Evolutionary conservation across 1,140 invertebrate species (phyloP).

Genomic region (Lepeophtheirus salmonis): DNA sequence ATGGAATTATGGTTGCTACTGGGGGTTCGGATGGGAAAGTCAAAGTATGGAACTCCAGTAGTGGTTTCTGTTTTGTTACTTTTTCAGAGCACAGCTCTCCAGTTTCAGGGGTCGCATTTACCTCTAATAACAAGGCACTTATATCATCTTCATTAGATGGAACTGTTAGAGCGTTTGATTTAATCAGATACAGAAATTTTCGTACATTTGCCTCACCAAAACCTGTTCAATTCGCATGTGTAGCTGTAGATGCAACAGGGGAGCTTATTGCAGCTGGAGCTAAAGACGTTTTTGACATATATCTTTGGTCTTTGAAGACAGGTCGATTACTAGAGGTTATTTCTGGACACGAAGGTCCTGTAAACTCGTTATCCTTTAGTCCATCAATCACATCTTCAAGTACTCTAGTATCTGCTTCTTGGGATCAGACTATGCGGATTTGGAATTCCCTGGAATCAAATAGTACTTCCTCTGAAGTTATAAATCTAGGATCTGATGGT

Average conservation of each 20-base stretch:
- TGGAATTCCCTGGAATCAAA: constrained; percentile 69
- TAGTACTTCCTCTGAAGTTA: constrained; percentile 57
- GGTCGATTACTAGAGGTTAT: constrained; percentile 73
- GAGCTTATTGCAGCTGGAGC: constrained; percentile 83
- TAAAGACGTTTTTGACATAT: constrained; percentile 83
- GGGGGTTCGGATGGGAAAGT: constrained; percentile 88
- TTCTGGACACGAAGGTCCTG: constrained; percentile 75
- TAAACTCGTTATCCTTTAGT: constrained; percentile 60
- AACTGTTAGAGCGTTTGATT: constrained; percentile 81
- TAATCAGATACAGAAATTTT: constrained; percentile 85
- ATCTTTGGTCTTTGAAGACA: constrained; percentile 80
- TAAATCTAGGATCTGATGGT: constrained; percentile 60
- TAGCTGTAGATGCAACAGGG: constrained; percentile 65
- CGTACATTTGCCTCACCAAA: constrained; percentile 74
- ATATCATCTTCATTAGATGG: constrained; percentile 81
- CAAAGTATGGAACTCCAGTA: constrained; percentile 78
- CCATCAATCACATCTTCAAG: constrained; percentile 48
- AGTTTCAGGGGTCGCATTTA: constrained; percentile 62
- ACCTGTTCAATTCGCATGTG: constrained; percentile 73
- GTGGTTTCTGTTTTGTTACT: constrained; percentile 84
- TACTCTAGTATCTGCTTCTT: constrained; percentile 63
- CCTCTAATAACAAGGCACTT: constrained; percentile 63
- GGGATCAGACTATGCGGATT: constrained; percentile 77
- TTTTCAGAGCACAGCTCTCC: constrained; percentile 70
- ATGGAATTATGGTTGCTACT: constrained; percentile 71